Evolutionary conservation across 2,797 vertebrate genomes (phyloP).

Genomic region (Myripristis jacobus): DNA sequence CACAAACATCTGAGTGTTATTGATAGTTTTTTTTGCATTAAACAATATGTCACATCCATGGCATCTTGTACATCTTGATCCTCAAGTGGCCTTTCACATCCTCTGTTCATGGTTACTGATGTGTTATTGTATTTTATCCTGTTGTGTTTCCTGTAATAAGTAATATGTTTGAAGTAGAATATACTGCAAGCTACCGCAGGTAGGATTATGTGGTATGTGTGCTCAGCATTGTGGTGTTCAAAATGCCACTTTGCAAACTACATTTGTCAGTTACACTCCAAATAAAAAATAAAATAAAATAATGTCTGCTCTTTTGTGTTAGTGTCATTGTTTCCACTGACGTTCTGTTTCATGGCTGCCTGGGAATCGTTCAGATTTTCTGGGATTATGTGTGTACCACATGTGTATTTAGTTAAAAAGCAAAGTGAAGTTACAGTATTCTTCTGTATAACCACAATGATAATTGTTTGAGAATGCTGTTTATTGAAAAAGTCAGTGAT

Average conservation of each 20-base stretch:
- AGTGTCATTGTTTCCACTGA: not conserved
- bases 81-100: conserved; percentile 50
- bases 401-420: not conserved
- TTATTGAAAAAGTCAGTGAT: conserved; percentile 72
- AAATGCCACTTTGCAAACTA: conserved; percentile 20
- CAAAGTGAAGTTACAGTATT: not conserved
- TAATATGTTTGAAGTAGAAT: not conserved
- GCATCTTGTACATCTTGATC: conserved; percentile 11
- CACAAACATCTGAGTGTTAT: not conserved
- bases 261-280: conserved; percentile 54
- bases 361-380: not conserved
- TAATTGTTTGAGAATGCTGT: conserved; percentile 44
- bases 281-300: conserved; percentile 72
- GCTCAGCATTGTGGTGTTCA: conserved; percentile 4
- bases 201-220: conserved; percentile 3
- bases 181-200: not conserved
- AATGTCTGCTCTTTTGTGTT: conserved; percentile 4
- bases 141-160: conserved; percentile 1
- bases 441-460: conserved; percentile 7
- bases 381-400: too few relatives aligned
- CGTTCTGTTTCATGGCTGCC: too few relatives aligned
- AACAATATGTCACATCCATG: not conserved
- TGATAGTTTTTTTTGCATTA: not conserved
- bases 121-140: conserved; percentile 17
- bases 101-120: conserved; percentile 23